A percentile compares a stretch with the other conserved stretches of the same genome.
phyloP scores from a whole-genome alignment of 2,113 vertebrate genomes.

The Uropsilus gracilis region DNA sequence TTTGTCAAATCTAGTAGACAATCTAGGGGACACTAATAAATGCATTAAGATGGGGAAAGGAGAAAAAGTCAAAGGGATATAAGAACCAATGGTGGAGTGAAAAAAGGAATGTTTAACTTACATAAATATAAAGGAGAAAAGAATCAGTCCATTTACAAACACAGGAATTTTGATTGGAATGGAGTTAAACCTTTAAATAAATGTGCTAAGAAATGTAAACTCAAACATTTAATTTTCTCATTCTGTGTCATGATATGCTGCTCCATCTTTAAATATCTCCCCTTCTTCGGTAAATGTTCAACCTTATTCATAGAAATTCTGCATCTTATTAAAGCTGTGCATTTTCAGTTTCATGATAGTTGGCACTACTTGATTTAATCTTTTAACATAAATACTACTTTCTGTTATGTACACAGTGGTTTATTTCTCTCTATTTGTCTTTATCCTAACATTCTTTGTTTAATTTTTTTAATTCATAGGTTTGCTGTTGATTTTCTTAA shows the following conservation, averaged over 20 bases:
- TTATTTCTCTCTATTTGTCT: conserved; percentile 54
- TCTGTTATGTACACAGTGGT: conserved; percentile 12
- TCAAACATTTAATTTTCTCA: conserved; percentile 13
- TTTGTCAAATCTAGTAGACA: too few relatives aligned
- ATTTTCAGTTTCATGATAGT: conserved; percentile 25
- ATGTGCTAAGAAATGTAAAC: background rate
- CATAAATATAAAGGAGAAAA: background rate
- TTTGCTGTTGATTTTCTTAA: conserved; percentile 39
- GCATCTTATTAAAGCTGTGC: background rate
- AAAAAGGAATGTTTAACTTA: too few relatives aligned
- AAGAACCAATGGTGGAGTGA: too few relatives aligned
- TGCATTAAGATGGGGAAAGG: too few relatives aligned
- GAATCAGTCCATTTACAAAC: background rate
- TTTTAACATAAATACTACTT: conserved; percentile 10
- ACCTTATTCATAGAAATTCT: background rate
- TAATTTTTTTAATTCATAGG: background rate
- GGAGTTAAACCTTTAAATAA: too few relatives aligned
- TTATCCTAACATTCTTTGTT: conserved; percentile 42
- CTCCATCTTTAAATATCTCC: background rate
- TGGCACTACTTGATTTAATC: conserved; percentile 23
- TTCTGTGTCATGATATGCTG: background rate
- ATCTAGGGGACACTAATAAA: too few relatives aligned
- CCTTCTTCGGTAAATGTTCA: background rate
- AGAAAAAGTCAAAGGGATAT: too few relatives aligned
- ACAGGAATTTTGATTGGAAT: too few relatives aligned